Evolutionary conservation across 2,113 vertebrate species (phyloP).

Genomic region (Otocyon megalotis): DNA sequence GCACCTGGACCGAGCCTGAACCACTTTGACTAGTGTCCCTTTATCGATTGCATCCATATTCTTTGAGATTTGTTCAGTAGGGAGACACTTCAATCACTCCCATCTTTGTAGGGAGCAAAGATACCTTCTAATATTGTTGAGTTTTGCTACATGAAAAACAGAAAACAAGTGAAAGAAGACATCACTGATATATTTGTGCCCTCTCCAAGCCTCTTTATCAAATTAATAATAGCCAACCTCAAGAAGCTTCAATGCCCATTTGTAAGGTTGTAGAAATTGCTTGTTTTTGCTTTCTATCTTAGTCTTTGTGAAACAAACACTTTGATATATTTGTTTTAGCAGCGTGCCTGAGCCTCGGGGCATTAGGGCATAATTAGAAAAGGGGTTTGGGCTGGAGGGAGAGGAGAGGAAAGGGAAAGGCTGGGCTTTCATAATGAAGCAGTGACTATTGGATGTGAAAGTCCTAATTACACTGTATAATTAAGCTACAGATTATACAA

Average conservation of each 20-base stretch:
- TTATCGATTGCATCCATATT: background rate
- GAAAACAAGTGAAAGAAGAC: background rate
- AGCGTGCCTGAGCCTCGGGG: slow-evolving; percentile 86
- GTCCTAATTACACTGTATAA: slow-evolving; percentile 89
- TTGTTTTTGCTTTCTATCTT: slow-evolving; percentile 84
- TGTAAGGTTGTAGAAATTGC: slow-evolving; percentile 82
- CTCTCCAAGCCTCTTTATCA: slow-evolving; percentile 69
- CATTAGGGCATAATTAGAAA: slow-evolving; percentile 87
- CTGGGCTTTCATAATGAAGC: slow-evolving; percentile 85
- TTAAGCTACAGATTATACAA: slow-evolving; percentile 84
- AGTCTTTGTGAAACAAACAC: slow-evolving; percentile 85
- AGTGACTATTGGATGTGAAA: slow-evolving; percentile 84
- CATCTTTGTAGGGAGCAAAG: background rate
- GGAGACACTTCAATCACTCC: background rate
- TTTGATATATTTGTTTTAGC: slow-evolving; percentile 91
- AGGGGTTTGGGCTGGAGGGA: slow-evolving; percentile 83
- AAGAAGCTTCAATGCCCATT: slow-evolving; percentile 72
- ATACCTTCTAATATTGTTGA: background rate
- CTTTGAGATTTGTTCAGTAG: background rate
- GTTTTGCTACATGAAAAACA: background rate
- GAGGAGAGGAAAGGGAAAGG: slow-evolving; percentile 69
- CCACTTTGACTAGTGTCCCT: background rate
- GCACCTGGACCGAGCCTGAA: background rate
- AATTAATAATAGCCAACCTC: slow-evolving; percentile 75
- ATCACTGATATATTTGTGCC: slow-evolving; percentile 62